Evolutionary conservation across 2,797 vertebrate species (phyloP), one percentile per base, ranked within the genome.

Genomic region (Novumbra hubbsi): DNA sequence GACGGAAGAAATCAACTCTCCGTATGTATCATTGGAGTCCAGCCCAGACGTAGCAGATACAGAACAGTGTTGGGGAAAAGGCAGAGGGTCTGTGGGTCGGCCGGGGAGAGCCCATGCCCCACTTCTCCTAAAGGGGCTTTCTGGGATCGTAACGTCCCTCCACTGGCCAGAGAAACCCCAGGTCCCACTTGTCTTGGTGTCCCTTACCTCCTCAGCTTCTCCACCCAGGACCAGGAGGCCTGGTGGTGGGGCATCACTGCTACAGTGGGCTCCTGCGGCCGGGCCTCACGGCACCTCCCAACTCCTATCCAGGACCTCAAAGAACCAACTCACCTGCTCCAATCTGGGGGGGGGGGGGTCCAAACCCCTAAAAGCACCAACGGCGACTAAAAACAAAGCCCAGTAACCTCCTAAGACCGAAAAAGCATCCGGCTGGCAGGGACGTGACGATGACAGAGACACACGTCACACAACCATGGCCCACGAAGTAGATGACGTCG

Each of bases 261-360:
- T 76, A 77, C 80, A 81, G 83, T 80, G 68, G 68, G 85, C 84
- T 79, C 90, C 65, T 79, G 84, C 85, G 88, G 85, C 55, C 32
- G 16, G 62, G 28, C 63, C 15, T 67, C 5, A 30, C 2, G 30
- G 16, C 27, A 64, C 62, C 62, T 45, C 41, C 30, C n/a, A 32
- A 65, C 4, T 7, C 0, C 60, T 65, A 69, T 50, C 16, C 27
- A 21, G 38, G 52, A 19, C 67, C 68, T 30, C 9, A 27, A 21
- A 64, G 30, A 16, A 64, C 62, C 62, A 64, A 64, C 62, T 28
- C 62, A 64, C 28, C 62, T 64, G 62, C 16, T 64, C 62, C 28
- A 16, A 24, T 21, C 24, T n/a, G 19, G 21, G 21, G 14, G 55
- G 55, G 55, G 24, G 6, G 24, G 9, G 11, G 9, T 60, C 24